Base-by-base conservation (phyloP, 2,113 vertebrate genomes). In the Halichoeres trimaculatus region DNA sequence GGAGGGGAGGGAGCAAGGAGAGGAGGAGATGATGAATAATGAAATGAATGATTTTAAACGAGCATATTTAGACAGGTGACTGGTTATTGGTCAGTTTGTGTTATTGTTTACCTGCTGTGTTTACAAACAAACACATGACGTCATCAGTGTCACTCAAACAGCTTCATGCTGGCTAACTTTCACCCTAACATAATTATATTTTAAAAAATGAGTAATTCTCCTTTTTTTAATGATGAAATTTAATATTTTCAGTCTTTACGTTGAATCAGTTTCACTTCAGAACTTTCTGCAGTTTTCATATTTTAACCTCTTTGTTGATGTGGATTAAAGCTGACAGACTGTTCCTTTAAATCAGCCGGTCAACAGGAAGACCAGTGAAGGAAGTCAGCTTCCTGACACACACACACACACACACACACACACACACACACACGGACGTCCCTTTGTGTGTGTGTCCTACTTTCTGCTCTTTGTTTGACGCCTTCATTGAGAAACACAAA, bases 381-480 rank as follows among this genome's bases (percentile, higher is more conserved):
- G 71, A 81, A 81, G 38, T 26, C 40, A 12, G 48, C 59, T 76
- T 81, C 55, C 85, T 56, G 50, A 36, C 73, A 48, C 51, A 22
- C 50, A 16, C 50, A 38, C 70, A 55, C 13, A 10, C 22, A 6
- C 5, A 23, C 13, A 38, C 7, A 20, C 16, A 17, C 17, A 30
- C 30, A 30, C 30, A 30, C 30, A 30, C 30, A 30, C 30, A 30
- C 30, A 30, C 30, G 30, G 30, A 3, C 30, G 30, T 30, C 30
- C 30, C 30, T 30, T 30, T 56, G 51, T 30, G 22, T 24, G 58
- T 4, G 59, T 56, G 78, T 82, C 60, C 76, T 76, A 80, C 57
- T 85, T 88, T 70, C 63, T 51, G 56, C 35, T 61, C 83, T 88
- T 86, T 86, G 84, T 88, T 76, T 82, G 78, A 81, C 2, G 2